Percentiles rank a stretch among this genome's conserved stretches.
These are phyloP conservation scores for Hemiscyllium ocellatum DNA, from an alignment of 2,113 vertebrate species.

Conservation along the genomic window DNA sequence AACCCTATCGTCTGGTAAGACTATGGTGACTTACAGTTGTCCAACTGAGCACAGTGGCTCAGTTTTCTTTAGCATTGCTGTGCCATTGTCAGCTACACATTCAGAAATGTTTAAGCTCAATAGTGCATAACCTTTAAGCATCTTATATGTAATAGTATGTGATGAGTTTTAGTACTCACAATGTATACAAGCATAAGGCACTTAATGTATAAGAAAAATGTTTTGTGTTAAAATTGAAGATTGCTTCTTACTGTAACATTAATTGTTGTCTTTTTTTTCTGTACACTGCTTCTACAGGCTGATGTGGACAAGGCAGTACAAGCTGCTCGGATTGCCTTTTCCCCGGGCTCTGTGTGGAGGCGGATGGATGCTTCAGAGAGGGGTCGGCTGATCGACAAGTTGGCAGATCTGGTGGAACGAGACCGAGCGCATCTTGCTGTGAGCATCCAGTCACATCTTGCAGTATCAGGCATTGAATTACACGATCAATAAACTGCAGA, in stretches of 20 bases:
- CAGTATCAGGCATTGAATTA: neutral
- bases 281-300: slow-evolving; percentile 54
- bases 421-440: slow-evolving; percentile 86
- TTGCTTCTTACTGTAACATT: neutral
- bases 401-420: slow-evolving; percentile 89
- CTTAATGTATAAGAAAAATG: neutral
- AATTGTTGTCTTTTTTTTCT: neutral
- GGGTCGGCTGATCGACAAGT: slow-evolving; percentile 79
- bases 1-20: too few relatives aligned
- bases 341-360: slow-evolving; percentile 85
- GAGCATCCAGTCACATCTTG: slow-evolving; percentile 48
- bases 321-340: slow-evolving; percentile 84
- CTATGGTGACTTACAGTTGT: too few relatives aligned
- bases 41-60: too few relatives aligned
- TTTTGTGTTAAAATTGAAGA: neutral
- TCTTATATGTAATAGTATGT: neutral
- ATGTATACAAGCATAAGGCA: neutral
- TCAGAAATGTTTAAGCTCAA: neutral
- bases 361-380: slow-evolving; percentile 93
- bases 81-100: neutral
- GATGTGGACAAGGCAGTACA: slow-evolving; percentile 90
- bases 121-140: neutral
- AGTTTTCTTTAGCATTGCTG: neutral
- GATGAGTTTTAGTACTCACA: neutral
- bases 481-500: neutral